Conservation (phyloP, 1,140 invertebrate species). For the Cheumatopsyche charites region DNA sequence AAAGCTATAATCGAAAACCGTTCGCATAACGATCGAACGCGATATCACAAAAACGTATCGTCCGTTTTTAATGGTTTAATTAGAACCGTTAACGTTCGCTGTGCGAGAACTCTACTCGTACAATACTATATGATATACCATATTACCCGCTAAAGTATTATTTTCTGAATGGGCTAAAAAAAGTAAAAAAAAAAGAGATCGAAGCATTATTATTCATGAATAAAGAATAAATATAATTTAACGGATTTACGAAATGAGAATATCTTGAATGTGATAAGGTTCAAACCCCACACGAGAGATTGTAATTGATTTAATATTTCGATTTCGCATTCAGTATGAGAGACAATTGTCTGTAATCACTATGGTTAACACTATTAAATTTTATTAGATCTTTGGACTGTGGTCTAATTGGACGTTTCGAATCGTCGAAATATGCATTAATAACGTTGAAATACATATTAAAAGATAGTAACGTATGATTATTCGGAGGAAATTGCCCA, state of each 20-base stretch:
- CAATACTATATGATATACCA: too few species aligned
- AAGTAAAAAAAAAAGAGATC: too few species aligned
- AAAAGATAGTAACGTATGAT: neutral
- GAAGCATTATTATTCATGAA: too few species aligned
- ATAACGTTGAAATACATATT: neutral
- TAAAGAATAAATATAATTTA: too few species aligned
- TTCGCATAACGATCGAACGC: neutral
- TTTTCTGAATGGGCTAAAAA: too few species aligned
- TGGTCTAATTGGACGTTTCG: constrained; percentile 11
- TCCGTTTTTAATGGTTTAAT: constrained; percentile 22
- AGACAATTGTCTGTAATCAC: constrained; percentile 24
- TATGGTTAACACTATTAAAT: constrained; percentile 14
- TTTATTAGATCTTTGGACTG: neutral
- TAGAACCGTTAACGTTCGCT: constrained; percentile 15
- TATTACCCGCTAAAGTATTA: too few species aligned
- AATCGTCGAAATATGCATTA: neutral
- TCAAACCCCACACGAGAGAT: neutral
- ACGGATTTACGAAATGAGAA: too few species aligned
- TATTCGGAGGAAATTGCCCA: neutral
- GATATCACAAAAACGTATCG: constrained; percentile 6
- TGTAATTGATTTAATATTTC: constrained; percentile 16
- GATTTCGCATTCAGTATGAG: constrained; percentile 3
- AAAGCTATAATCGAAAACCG: constrained; percentile 7
- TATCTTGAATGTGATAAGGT: too few species aligned
- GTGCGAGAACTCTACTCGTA: neutral